These are phyloP conservation scores for Channa striata DNA, from an alignment of 2,797 vertebrate genomes.

Conservation along the genomic window DNA sequence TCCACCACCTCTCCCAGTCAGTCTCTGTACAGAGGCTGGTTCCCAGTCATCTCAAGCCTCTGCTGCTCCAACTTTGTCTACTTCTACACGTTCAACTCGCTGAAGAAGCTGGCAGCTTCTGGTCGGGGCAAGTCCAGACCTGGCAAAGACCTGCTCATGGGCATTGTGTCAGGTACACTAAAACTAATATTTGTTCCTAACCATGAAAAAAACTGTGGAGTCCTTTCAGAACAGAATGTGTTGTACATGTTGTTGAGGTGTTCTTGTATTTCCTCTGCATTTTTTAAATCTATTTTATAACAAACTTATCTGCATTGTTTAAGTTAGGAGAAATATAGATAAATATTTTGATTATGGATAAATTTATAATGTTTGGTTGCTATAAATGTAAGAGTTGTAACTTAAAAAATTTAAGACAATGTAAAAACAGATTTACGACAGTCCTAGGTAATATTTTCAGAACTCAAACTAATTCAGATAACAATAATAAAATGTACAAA, in stretches of 20 bases:
- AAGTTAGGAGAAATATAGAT: no score
- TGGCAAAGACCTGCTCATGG: conserved; percentile 84
- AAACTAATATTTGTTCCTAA: neutral
- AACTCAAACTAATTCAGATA: no score
- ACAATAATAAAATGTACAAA: no score
- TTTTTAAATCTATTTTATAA: no score
- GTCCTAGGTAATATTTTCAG: no score
- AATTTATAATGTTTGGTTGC: no score
- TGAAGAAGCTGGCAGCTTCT: conserved; percentile 76
- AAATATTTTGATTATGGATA: no score
- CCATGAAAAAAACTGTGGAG: neutral
- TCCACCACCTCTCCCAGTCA: conserved; percentile 64
- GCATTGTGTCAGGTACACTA: conserved; percentile 81
- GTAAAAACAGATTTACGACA: no score
- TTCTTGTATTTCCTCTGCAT: no score
- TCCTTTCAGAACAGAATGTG: neutral
- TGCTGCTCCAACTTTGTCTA: conserved; percentile 91
- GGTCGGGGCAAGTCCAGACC: conserved; percentile 68
- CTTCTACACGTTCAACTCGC: conserved; percentile 88
- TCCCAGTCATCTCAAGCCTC: conserved; percentile 88
- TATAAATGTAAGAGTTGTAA: no score
- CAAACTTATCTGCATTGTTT: no score
- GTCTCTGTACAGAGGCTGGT: conserved; percentile 88
- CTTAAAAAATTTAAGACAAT: no score
- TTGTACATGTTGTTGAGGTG: neutral